These are phyloP conservation scores for Psittacula cyanocephala DNA, from an alignment of 2,113 vertebrate species.

Conservation along the genomic window DNA sequence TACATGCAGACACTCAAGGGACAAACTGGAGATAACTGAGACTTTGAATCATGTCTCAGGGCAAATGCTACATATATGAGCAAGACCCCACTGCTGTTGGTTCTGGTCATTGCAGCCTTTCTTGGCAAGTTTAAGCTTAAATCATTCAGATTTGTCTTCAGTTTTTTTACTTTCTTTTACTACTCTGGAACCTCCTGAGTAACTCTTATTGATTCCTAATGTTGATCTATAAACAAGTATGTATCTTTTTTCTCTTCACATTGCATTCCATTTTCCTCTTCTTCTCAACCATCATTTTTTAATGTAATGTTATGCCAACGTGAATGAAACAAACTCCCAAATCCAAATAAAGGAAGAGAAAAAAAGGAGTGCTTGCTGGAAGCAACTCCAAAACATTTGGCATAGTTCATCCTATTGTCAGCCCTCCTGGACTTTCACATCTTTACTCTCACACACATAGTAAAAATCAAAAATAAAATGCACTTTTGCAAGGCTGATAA, in stretches of 20 bases:
- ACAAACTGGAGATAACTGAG: background rate
- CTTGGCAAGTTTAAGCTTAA: background rate
- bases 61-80: background rate
- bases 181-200: background rate
- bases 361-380: background rate
- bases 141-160: background rate
- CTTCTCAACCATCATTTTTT: background rate
- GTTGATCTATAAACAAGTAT: background rate
- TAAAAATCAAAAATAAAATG: slow-evolving; percentile 16
- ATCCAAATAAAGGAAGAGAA: background rate
- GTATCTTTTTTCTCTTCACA: background rate
- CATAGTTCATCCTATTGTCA: background rate
- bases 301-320: background rate
- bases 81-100: background rate
- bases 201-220: background rate
- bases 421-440: background rate
- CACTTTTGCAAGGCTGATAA: slow-evolving; percentile 26
- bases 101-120: background rate
- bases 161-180: background rate
- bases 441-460: background rate
- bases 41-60: background rate
- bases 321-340: background rate
- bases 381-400: background rate
- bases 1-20: background rate
- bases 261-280: background rate